Evolutionary conservation across 2,113 vertebrate species (phyloP).

Genomic region (Potamarius usumacintae): DNA sequence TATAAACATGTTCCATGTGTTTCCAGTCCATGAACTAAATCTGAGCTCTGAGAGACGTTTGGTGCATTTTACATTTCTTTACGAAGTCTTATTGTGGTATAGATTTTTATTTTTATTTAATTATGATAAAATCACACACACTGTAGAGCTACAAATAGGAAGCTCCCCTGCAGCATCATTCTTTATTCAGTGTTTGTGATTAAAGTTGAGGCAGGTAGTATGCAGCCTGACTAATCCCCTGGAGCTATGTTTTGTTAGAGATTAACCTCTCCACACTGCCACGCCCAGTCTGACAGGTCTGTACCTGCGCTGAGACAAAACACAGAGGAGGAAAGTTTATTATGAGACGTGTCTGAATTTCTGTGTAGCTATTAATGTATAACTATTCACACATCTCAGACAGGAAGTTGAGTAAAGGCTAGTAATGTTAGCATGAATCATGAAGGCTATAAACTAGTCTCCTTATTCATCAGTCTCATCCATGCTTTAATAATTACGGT

Average conservation of each 20-base stretch:
- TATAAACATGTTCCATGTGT: background rate
- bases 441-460: background rate
- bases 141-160: background rate
- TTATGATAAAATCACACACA: background rate
- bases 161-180: background rate
- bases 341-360: background rate
- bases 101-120: background rate
- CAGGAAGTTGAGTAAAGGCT: slow-evolving; percentile 3
- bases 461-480: background rate
- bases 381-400: slow-evolving; percentile 4
- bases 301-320: background rate
- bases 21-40: background rate
- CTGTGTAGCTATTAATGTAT: slow-evolving; percentile 16
- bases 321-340: background rate
- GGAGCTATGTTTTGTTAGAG: background rate
- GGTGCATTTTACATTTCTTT: background rate
- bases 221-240: slow-evolving; percentile 6
- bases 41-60: background rate
- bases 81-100: background rate
- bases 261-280: background rate
- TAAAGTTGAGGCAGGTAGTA: background rate
- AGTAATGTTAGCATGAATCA: background rate
- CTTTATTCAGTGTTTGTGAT: background rate
- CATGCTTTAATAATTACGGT: background rate
- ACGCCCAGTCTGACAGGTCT: slow-evolving; percentile 24